These are phyloP conservation scores for Dissostichus mawsoni DNA, from an alignment of 2,113 vertebrate genomes.

Conservation along the genomic window DNA sequence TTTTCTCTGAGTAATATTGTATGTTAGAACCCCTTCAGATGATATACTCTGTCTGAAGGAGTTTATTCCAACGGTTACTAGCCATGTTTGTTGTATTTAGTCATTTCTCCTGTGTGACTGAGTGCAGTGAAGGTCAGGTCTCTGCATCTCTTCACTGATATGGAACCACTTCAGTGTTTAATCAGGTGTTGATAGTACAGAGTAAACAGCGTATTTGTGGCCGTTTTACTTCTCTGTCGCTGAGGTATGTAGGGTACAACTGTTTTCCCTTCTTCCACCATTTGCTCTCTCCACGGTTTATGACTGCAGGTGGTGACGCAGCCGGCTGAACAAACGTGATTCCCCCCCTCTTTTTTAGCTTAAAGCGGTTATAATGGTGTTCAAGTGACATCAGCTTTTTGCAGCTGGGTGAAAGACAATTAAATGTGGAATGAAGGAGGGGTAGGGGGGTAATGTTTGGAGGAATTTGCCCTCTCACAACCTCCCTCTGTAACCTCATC, in stretches of 20 bases:
- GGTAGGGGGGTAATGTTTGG: slow-evolving; percentile 23
- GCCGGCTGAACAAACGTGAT: slow-evolving; percentile 52
- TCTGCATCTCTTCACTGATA: slow-evolving; percentile 32
- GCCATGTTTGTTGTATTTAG: slow-evolving; percentile 7
- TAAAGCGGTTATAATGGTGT: slow-evolving; percentile 68
- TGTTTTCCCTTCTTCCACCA: neutral
- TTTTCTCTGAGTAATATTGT: too few relatives aligned
- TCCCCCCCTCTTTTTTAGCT: slow-evolving; percentile 39
- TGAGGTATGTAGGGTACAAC: slow-evolving; percentile 12
- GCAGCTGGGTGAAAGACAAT: slow-evolving; percentile 79
- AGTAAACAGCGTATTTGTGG: slow-evolving; percentile 39
- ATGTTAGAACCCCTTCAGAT: too few relatives aligned
- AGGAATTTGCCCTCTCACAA: slow-evolving; percentile 71
- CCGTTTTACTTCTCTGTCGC: slow-evolving; percentile 42
- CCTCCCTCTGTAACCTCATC: slow-evolving; percentile 66
- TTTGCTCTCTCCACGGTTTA: slow-evolving; percentile 7
- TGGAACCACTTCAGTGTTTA: slow-evolving; percentile 57
- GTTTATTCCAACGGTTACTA: too few relatives aligned
- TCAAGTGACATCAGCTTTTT: slow-evolving; percentile 76
- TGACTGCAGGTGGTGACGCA: slow-evolving; percentile 40
- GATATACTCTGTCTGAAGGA: too few relatives aligned
- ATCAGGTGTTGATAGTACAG: slow-evolving; percentile 54
- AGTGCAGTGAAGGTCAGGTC: slow-evolving; percentile 47
- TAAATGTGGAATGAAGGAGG: slow-evolving; percentile 64
- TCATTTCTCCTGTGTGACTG: neutral